A percentile compares a stretch with the other conserved stretches of the same genome.
These are phyloP conservation scores for Sebastes taczanowskii DNA, from an alignment of 2,797 vertebrate genomes.

Conservation along the genomic window DNA sequence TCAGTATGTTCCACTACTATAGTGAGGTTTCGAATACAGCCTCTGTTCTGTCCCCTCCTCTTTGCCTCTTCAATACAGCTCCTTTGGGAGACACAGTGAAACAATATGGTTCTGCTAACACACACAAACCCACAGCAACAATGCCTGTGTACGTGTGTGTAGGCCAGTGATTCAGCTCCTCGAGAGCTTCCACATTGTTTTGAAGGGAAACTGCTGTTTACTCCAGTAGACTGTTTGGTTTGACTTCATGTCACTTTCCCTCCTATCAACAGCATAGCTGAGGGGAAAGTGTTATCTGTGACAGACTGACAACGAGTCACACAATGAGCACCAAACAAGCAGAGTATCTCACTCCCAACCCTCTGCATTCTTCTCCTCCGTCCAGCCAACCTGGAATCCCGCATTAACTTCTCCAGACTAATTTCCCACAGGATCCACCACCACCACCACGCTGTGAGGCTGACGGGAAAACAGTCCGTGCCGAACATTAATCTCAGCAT, in stretches of 20 bases:
- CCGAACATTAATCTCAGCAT: not conserved
- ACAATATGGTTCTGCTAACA: conserved; percentile 4
- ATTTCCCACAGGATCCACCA: not conserved
- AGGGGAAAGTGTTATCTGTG: not conserved
- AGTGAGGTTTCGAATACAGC: no score
- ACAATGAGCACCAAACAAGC: not conserved
- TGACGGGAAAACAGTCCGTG: not conserved
- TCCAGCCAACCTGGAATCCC: not conserved
- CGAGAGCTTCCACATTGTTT: conserved; percentile 19
- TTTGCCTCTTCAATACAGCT: not conserved
- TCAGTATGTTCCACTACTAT: accelerated
- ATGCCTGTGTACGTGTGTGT: not conserved
- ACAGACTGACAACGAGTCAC: not conserved
- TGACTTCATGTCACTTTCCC: not conserved
- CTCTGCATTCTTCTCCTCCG: not conserved
- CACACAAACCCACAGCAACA: not conserved
- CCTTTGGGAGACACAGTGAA: not conserved
- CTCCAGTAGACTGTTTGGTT: not conserved
- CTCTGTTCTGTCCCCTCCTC: not conserved
- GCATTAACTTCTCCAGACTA: not conserved
- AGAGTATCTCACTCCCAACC: not conserved
- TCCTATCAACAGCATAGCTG: not conserved
- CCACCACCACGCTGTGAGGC: not conserved
- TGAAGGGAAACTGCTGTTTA: conserved; percentile 12
- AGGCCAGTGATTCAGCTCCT: conserved; percentile 1